Evolutionary conservation across 2,888 invertebrate species (phyloP), one percentile per base, ranked within the genome.

Genomic region (Steinernema carpocapsae): DNA sequence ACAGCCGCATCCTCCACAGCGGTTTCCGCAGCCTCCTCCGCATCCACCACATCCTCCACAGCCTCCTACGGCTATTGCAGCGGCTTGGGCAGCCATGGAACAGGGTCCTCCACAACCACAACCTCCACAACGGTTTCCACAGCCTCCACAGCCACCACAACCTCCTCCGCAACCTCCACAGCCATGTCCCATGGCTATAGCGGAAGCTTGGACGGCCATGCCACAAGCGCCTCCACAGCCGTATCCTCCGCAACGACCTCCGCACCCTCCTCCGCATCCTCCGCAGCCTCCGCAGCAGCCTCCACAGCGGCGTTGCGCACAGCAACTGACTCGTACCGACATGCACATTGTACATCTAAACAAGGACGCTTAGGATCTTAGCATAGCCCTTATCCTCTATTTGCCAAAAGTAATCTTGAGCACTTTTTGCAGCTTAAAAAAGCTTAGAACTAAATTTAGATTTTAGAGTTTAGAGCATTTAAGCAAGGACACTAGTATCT

Each of bases 271-370:
- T 7, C 43, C 10, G 6, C 51, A 10, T 10, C 51, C 51, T n/a
- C 51, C 51, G 19, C 51, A 10, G 51, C 51, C 12, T n/a, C 51
- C 12, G 51, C 51, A 10, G 51, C 51, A 19, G n/a, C 43, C 43
- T 7, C 43, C 43, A 14, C 43, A 43, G 43, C 43, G 43, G 14
- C 10, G 43, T 12, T 14, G 43, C 7, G 10, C 7, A 43, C 43
- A 43, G 14, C 43, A 43, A 43, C 43, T 43, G 12, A 51, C 51
- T n/a, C 51, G 51, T 6, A 51, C 51, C 6, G 51, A 51, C 51
- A 51, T 51, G 51, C 51, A 51, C 51, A 51, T 51, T 51, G 51
- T 19, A 19, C 51, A 51, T 51, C 51, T 51, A 6, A n/a, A 51
- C 7, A n/a, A n/a, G n/a, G n/a, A n/a, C n/a, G n/a, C n/a, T n/a